Percentiles rank a stretch among this genome's conserved stretches.
Conservation (phyloP, 2,113 vertebrate genomes). For the Alethe diademata region DNA sequence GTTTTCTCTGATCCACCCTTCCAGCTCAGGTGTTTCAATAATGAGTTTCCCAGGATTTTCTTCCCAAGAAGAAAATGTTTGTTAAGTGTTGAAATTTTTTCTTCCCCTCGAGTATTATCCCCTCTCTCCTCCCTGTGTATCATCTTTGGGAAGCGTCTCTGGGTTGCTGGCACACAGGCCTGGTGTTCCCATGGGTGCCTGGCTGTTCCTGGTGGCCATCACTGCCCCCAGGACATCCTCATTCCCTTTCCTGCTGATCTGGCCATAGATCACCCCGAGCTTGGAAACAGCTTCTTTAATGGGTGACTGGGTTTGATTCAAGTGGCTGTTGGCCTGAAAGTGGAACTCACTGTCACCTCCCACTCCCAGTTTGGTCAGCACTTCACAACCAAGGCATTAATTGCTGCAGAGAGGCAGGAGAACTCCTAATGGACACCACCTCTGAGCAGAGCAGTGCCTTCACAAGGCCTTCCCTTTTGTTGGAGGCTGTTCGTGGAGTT, state of each 20-base stretch:
- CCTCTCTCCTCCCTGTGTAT: not conserved
- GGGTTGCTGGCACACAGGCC: accelerated
- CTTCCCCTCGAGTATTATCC: not conserved
- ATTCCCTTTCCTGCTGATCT: not conserved
- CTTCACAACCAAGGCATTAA: accelerated
- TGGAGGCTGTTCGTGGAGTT: not conserved
- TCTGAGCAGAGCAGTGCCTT: not conserved
- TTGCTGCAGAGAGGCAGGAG: accelerated
- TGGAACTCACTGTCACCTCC: not conserved
- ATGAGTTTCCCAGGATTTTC: not conserved
- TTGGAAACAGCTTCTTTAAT: not conserved
- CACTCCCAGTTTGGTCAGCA: accelerated
- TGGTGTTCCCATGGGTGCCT: accelerated
- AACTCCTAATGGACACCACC: not conserved
- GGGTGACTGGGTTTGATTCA: not conserved
- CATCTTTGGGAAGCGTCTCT: not conserved
- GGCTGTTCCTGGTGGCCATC: not conserved
- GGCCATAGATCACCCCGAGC: not conserved
- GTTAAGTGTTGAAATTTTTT: not conserved
- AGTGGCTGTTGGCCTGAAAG: not conserved
- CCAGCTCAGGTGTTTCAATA: not conserved
- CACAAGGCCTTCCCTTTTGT: not conserved
- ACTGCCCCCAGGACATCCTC: not conserved
- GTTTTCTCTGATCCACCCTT: not conserved
- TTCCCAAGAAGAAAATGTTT: not conserved